These are phyloP conservation scores for Dilophus febrilis DNA, from an alignment of 2,888 invertebrate genomes.

Conservation along the genomic window DNA sequence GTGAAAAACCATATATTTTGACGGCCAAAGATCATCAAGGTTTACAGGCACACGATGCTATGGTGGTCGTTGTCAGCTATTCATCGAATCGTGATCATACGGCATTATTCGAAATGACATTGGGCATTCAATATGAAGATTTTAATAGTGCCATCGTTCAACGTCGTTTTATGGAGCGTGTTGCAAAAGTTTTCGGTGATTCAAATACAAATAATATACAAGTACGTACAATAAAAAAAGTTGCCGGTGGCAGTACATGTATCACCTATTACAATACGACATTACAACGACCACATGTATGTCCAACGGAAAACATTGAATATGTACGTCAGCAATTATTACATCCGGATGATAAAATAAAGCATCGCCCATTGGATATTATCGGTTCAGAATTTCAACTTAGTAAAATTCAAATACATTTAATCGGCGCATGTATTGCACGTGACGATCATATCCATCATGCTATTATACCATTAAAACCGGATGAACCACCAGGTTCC, in stretches of 20 bases:
- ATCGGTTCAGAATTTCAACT: constrained; percentile 49
- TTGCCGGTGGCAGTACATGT: constrained; percentile 36
- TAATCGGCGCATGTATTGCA: constrained; percentile 33
- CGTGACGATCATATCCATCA: constrained; percentile 2
- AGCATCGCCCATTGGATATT: constrained; percentile 35
- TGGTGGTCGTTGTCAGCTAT: constrained; percentile 55
- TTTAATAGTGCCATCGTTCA: constrained; percentile 59
- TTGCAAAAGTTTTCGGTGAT: constrained; percentile 63
- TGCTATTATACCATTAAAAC: background rate
- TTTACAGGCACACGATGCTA: constrained; percentile 58
- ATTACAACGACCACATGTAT: constrained; percentile 30
- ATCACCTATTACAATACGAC: constrained; percentile 71
- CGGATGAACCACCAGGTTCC: constrained; percentile 19
- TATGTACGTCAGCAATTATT: constrained; percentile 53
- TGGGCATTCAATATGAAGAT: constrained; percentile 49
- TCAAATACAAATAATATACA: constrained; percentile 52
- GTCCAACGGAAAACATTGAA: constrained; percentile 62
- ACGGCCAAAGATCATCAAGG: constrained; percentile 60
- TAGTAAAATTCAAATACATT: constrained; percentile 32
- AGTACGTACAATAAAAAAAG: constrained; percentile 43
- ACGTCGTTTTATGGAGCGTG: constrained; percentile 62
- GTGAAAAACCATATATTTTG: constrained; percentile 60
- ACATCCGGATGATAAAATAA: constrained; percentile 40
- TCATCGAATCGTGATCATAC: constrained; percentile 46
- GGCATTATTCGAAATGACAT: constrained; percentile 64